Conservation (phyloP, 2,888 invertebrate species). For the Agriopis marginaria region DNA sequence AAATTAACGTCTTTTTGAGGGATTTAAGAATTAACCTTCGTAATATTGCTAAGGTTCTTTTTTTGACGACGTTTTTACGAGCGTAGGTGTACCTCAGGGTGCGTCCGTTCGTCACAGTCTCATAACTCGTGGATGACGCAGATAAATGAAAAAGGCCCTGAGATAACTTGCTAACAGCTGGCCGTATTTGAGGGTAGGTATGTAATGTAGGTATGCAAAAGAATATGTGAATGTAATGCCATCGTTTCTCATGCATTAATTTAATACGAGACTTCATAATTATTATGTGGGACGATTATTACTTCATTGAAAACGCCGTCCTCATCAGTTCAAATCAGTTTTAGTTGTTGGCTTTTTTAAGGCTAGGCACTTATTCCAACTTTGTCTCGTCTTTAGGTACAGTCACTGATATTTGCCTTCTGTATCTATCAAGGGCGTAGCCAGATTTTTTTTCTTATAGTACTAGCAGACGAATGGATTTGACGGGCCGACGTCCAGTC, state of each 20-base stretch:
- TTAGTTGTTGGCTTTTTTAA: too few species aligned
- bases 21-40: slow-evolving; percentile 31
- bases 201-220: slow-evolving; percentile 5
- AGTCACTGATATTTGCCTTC: too few species aligned
- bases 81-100: slow-evolving; percentile 28
- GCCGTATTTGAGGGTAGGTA: background rate
- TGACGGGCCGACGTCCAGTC: too few species aligned
- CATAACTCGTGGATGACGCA: slow-evolving; percentile 44
- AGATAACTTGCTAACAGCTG: slow-evolving; percentile 34
- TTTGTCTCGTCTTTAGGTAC: too few species aligned
- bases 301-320: too few species aligned
- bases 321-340: too few species aligned
- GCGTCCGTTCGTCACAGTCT: slow-evolving; percentile 40
- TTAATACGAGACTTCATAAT: too few species aligned
- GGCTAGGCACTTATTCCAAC: too few species aligned
- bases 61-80: slow-evolving; percentile 41
- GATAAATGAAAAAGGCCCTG: slow-evolving; percentile 44
- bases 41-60: slow-evolving; percentile 31
- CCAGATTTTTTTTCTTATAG: too few species aligned
- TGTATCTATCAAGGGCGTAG: too few species aligned
- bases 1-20: slow-evolving; percentile 39
- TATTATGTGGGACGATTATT: too few species aligned
- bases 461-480: too few species aligned
- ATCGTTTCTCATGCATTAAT: background rate
- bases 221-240: background rate